These are phyloP conservation scores for Orthosia cruda DNA, from an alignment of 2,888 invertebrate genomes.

Conservation along the genomic window DNA sequence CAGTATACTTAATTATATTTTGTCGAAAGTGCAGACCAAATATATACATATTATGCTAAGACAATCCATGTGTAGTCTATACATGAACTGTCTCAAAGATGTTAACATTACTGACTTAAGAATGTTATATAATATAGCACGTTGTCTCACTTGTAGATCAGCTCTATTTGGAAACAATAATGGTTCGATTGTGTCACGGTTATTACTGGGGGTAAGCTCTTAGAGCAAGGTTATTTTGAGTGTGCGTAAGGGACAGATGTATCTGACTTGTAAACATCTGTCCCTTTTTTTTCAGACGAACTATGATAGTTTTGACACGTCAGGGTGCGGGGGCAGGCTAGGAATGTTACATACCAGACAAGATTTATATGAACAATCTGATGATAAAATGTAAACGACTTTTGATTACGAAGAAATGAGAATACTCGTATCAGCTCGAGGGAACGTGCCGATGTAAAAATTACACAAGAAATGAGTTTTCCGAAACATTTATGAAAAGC, in stretches of 20 bases:
- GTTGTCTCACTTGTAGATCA: not conserved
- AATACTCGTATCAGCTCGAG: not conserved
- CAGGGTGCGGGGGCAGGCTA: too few species aligned
- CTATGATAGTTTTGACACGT: too few species aligned
- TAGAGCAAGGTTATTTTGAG: too few species aligned
- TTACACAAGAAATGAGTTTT: too few species aligned
- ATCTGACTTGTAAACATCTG: too few species aligned
- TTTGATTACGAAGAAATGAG: not conserved
- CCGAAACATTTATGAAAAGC: too few species aligned
- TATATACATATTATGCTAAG: not conserved
- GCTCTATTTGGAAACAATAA: constrained; percentile 10
- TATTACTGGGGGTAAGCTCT: too few species aligned
- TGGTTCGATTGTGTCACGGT: not conserved
- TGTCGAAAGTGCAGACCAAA: constrained; percentile 12
- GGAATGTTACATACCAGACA: not conserved
- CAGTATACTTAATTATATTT: constrained; percentile 3
- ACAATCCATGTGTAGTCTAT: not conserved
- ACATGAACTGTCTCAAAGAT: not conserved
- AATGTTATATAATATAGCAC: constrained; percentile 10
- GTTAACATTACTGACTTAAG: not conserved
- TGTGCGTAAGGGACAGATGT: too few species aligned
- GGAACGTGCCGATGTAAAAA: too few species aligned
- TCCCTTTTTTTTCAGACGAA: too few species aligned
- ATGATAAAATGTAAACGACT: not conserved
- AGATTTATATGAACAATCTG: not conserved